phyloP scores from a whole-genome alignment of 64 coral and sea anemone genomes.

The Anthopleura sola region DNA sequence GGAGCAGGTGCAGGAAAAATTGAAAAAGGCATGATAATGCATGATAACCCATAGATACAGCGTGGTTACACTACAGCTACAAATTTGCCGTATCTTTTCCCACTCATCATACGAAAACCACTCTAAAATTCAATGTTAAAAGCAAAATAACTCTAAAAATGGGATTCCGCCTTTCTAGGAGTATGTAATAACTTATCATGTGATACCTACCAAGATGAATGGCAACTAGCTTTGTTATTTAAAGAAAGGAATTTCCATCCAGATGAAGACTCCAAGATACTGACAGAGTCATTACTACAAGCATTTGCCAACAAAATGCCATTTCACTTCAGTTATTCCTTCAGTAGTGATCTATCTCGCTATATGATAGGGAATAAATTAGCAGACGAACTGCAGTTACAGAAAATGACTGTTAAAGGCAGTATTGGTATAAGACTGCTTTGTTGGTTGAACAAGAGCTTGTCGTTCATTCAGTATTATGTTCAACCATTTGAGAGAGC shows the following conservation, averaged over 20 bases:
- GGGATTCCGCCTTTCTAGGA: not conserved
- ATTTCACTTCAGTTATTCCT: slow-evolving; percentile 34
- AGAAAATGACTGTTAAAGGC: not conserved
- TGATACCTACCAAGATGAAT: slow-evolving; percentile 33
- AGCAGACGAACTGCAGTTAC: slow-evolving; percentile 22
- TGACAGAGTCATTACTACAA: slow-evolving; percentile 26
- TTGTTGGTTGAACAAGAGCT: not conserved
- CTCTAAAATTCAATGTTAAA: not conserved
- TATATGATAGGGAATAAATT: slow-evolving; percentile 8
- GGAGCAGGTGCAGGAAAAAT: no score
- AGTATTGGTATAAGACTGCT: slow-evolving; percentile 1
- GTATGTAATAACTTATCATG: slow-evolving; percentile 8
- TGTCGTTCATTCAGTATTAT: slow-evolving; percentile 2
- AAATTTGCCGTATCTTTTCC: not conserved
- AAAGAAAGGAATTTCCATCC: slow-evolving; percentile 17
- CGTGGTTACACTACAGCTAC: no score
- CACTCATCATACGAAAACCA: not conserved
- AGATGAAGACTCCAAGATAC: slow-evolving; percentile 12
- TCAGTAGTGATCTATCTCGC: slow-evolving; percentile 21
- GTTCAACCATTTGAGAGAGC: not conserved
- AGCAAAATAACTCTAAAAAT: no score
- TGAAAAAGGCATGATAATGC: no score
- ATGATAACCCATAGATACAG: no score
- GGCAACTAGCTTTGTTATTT: slow-evolving; percentile 21
- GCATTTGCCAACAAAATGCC: slow-evolving; percentile 31